Percentiles rank a stretch among this genome's conserved stretches.
Evolutionary conservation across 1,140 invertebrate species (phyloP).

Genomic region (Trachymyrmex septentrionalis): DNA sequence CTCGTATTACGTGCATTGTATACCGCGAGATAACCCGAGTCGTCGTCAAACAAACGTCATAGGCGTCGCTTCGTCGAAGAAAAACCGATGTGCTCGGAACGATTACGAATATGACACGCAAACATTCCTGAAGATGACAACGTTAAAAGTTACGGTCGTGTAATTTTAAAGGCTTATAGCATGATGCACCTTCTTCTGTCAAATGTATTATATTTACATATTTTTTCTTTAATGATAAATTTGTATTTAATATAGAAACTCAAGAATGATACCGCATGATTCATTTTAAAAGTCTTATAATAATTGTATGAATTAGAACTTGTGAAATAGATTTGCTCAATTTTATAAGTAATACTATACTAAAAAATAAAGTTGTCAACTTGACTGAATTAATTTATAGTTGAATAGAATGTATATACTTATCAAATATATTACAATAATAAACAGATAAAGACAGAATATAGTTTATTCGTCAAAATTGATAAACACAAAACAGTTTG

Average conservation of each 20-base stretch:
- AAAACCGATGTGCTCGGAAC: conserved; percentile 27
- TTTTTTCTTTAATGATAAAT: background rate
- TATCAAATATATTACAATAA: too few relatives aligned
- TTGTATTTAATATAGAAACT: background rate
- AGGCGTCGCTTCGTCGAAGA: conserved; percentile 7
- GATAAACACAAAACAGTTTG: too few relatives aligned
- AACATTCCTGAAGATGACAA: conserved; percentile 34
- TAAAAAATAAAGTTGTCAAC: too few relatives aligned
- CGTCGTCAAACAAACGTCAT: conserved; percentile 62
- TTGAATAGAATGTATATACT: too few relatives aligned
- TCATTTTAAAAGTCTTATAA: background rate
- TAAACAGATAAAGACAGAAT: too few relatives aligned
- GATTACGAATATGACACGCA: background rate
- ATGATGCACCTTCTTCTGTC: background rate
- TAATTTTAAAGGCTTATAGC: conserved; percentile 1
- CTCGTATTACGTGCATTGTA: conserved; percentile 23
- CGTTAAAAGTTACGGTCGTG: background rate
- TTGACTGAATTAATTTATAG: too few relatives aligned
- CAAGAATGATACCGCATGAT: background rate
- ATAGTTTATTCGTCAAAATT: too few relatives aligned
- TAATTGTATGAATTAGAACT: background rate
- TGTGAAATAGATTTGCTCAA: background rate
- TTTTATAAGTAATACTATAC: background rate
- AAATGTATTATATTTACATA: background rate
- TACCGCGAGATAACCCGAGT: conserved; percentile 51